phyloP scores from a whole-genome alignment of 2,888 invertebrate species.

The Dastarcus helophoroides region DNA sequence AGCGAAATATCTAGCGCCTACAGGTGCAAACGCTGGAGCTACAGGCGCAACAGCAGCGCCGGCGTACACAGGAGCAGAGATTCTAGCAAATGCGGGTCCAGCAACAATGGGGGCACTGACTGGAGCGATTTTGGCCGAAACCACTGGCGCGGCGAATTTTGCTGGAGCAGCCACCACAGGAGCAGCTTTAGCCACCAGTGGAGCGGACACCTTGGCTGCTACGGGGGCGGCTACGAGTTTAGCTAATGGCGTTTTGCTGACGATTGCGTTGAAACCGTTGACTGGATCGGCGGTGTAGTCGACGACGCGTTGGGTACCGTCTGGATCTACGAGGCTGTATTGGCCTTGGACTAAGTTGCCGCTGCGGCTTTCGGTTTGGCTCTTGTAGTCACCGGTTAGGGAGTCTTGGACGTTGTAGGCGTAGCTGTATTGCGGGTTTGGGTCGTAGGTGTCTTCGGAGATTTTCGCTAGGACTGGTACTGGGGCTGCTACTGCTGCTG shows the following conservation, averaged over 20 bases:
- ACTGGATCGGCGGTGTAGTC: constrained; percentile 45
- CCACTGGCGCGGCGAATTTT: constrained; percentile 11
- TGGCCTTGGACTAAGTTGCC: constrained; percentile 44
- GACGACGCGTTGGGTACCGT: constrained; percentile 42
- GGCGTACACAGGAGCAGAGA: constrained; percentile 12
- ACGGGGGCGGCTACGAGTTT: constrained; percentile 14
- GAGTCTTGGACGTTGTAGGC: constrained; percentile 59
- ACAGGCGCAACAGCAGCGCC: constrained; percentile 6
- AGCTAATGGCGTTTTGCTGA: constrained; percentile 38
- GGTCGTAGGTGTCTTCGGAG: constrained; percentile 34
- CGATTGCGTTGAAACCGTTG: constrained; percentile 46
- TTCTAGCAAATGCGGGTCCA: constrained; percentile 5
- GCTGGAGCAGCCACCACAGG: constrained; percentile 25
- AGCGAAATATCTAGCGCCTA: constrained; percentile 17
- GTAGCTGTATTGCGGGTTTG: constrained; percentile 55
- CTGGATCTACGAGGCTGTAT: constrained; percentile 43
- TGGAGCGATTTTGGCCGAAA: constrained; percentile 13
- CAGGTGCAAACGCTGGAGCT: constrained; percentile 15
- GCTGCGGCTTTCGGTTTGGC: constrained; percentile 41
- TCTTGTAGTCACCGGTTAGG: constrained; percentile 48
- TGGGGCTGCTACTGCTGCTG: constrained; percentile 26
- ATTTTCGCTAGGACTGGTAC: constrained; percentile 21
- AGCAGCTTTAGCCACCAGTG: constrained; percentile 18
- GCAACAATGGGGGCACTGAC: constrained; percentile 12
- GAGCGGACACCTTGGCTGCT: constrained; percentile 11